These are phyloP conservation scores for Drosophila kuntzei DNA, from an alignment of 2,888 invertebrate genomes.

Conservation along the genomic window DNA sequence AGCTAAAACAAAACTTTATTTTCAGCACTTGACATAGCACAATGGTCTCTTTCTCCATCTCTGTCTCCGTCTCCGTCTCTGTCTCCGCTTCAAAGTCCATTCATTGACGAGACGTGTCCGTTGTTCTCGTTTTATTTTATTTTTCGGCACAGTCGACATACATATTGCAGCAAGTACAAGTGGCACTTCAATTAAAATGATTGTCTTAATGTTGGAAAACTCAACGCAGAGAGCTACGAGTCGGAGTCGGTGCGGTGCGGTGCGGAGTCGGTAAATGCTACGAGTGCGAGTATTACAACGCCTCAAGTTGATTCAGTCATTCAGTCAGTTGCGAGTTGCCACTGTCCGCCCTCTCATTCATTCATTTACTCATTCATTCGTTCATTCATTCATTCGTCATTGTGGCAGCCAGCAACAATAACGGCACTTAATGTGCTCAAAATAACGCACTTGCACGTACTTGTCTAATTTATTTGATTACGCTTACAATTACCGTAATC, in stretches of 20 bases:
- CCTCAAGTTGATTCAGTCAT: conserved; percentile 42
- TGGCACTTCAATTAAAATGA: conserved; percentile 80
- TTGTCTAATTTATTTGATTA: conserved; percentile 79
- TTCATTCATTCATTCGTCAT: conserved; percentile 22
- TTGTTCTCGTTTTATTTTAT: conserved; percentile 25
- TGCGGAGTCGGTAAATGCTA: conserved; percentile 2
- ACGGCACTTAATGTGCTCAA: conserved; percentile 72
- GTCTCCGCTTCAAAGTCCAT: conserved; percentile 20
- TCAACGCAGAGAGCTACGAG: conserved; percentile 17
- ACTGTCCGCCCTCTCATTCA: conserved; percentile 35
- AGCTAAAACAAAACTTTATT: conserved; percentile 49
- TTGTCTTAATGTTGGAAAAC: conserved; percentile 71
- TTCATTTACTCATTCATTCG: conserved; percentile 10
- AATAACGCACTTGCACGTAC: conserved; percentile 77
- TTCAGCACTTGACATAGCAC: conserved; percentile 33
- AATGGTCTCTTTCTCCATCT: neutral
- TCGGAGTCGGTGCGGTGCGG: neutral
- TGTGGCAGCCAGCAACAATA: conserved; percentile 43
- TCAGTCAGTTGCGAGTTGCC: conserved; percentile 24
- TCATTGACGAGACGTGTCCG: conserved; percentile 40
- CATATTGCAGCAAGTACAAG: conserved; percentile 51
- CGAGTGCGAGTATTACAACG: conserved; percentile 26
- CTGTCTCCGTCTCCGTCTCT: neutral
- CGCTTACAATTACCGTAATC: conserved; percentile 60
- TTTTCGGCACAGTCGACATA: conserved; percentile 32